A percentile compares a stretch with the other conserved stretches of the same genome.
Conservation (phyloP, 2,113 vertebrate genomes). For the Collichthys lucidus region DNA sequence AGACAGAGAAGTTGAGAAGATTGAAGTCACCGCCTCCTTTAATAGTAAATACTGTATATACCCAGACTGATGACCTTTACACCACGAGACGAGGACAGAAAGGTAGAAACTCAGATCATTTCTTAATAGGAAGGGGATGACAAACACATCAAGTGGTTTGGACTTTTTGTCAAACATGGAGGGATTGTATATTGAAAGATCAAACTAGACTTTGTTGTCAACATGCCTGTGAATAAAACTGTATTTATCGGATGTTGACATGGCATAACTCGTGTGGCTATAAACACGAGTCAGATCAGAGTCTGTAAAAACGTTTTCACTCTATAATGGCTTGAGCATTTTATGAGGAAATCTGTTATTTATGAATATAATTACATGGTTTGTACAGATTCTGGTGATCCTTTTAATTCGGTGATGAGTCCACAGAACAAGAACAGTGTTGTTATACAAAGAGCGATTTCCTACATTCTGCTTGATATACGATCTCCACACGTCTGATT, state of each 20-base stretch:
- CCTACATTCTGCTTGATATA: slow-evolving; percentile 2
- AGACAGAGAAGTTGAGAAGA: neutral
- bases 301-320: neutral
- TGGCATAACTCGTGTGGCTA: neutral
- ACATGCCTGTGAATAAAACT: slow-evolving; percentile 11
- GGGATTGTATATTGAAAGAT: slow-evolving; percentile 18
- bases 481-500: slow-evolving; percentile 24
- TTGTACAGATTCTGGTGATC: neutral
- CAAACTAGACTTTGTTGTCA: slow-evolving; percentile 18
- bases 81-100: slow-evolving; percentile 1
- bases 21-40: neutral
- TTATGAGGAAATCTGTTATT: neutral
- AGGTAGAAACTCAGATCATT: neutral
- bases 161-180: slow-evolving; percentile 3
- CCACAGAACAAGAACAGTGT: neutral
- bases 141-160: neutral
- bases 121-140: neutral
- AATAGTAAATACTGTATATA: neutral
- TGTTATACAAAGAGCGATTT: neutral
- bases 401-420: neutral
- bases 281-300: slow-evolving; percentile 7
- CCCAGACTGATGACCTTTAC: neutral
- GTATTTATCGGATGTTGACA: neutral
- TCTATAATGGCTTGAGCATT: neutral
- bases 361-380: neutral